Percentiles rank a stretch among this genome's conserved stretches.
phyloP scores from a whole-genome alignment of 2,113 vertebrate species.

The Poeciliopsis occidentalis region DNA sequence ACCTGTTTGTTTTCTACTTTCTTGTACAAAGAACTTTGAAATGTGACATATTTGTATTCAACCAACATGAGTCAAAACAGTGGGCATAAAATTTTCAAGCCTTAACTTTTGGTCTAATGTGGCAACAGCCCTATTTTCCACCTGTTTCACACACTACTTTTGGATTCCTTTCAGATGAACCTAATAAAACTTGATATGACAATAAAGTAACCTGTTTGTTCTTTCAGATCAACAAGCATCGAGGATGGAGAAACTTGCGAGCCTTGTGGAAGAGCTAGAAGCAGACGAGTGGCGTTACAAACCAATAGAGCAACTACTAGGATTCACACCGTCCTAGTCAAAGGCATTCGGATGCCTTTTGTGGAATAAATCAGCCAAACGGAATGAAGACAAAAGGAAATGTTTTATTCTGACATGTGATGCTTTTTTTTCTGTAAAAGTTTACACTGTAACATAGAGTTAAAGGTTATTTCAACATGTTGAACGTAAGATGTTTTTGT shows the following conservation, averaged over 20 bases:
- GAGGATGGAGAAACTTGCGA: constrained; percentile 95
- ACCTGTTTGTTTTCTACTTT: neutral
- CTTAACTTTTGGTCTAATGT: neutral
- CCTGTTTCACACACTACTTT: no score
- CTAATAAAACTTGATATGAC: neutral
- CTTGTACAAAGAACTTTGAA: neutral
- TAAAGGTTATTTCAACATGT: constrained; percentile 23
- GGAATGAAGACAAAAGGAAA: constrained; percentile 2
- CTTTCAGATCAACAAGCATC: constrained; percentile 94
- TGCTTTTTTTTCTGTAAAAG: constrained; percentile 9
- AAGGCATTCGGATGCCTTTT: constrained; percentile 35
- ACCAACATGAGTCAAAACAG: neutral
- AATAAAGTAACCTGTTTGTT: neutral
- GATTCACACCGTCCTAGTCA: constrained; percentile 92
- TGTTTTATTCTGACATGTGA: constrained; percentile 20
- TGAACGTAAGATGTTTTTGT: constrained; percentile 35
- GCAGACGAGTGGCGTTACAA: constrained; percentile 99
- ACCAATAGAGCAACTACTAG: constrained; percentile 95
- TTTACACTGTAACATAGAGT: constrained; percentile 26
- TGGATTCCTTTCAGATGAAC: neutral
- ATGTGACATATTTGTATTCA: neutral
- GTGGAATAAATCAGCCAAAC: constrained; percentile 40
- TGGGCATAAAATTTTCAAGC: neutral
- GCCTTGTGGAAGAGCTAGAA: constrained; percentile 96
- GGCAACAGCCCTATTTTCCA: neutral